Base-by-base conservation (phyloP, 2,113 vertebrate species). In the Thunnus maccoyii region DNA sequence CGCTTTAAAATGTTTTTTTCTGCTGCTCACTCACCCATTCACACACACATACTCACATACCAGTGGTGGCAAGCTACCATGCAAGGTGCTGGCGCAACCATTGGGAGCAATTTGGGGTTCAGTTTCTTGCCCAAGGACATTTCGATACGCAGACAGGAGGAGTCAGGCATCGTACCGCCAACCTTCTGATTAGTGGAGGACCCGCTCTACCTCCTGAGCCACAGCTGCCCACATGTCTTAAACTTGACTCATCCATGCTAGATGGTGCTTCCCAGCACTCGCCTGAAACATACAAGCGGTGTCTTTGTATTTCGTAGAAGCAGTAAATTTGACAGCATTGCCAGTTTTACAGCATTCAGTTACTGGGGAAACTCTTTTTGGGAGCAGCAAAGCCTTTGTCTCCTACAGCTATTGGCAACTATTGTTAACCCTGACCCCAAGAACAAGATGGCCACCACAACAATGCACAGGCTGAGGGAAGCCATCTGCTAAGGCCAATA, bases 401-500 rank as follows among this genome's bases (percentile, higher is more conserved):
- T 78, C 68, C 85, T 82, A 57, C 58, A 74, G 64, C 83, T 55
- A 86, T 79, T 79, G 73, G 71, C 71, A 58, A 74, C 90, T 44
- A 92, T 93, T 93, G 94, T 94, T 90, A 90, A 86, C 81, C 50
- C 75, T 91, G 89, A 93, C 91, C 82, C 76, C 72, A 52, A 27
- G 77, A 87, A 57, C 86, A 89, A 89, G 88, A 92, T 86, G 85
- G 83, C 84, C 61, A 47, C 62, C 89, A 76, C 82, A 76, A 93
- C 86, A 92, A 92, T 89, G 66, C 85, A 70, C 61, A 76, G 88
- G 79, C 72, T 82, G 87, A 90, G 89, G 90, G 88, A 83, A 86
- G 88, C 93, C 94, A 95, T 95, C 94, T 96, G 94, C 83, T 90
- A 78, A 72, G 79, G 85, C 90, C 91, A 94, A 92, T 95, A 93